Conservation (phyloP, 2,888 invertebrate species). For the Agrotis clavis region DNA sequence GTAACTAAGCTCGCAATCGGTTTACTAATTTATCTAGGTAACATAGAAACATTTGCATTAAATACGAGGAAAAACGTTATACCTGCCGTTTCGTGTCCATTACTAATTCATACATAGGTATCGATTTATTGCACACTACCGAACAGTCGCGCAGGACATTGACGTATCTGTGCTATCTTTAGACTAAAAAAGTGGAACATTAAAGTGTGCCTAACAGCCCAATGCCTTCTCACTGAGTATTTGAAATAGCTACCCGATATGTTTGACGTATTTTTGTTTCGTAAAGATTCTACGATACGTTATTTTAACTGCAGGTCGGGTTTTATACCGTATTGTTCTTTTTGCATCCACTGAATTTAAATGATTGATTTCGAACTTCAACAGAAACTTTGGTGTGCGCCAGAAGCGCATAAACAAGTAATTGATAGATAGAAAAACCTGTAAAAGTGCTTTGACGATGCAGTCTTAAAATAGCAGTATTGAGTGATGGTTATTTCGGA, state of each 20-base stretch:
- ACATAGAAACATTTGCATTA: slow-evolving; percentile 22
- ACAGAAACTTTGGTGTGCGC: too few relatives aligned
- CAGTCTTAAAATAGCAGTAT: background rate
- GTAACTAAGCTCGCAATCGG: background rate
- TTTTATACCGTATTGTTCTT: background rate
- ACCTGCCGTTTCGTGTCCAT: slow-evolving; percentile 31
- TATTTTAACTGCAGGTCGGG: slow-evolving; percentile 9
- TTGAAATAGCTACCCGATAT: slow-evolving; percentile 14
- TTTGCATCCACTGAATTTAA: background rate
- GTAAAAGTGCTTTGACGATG: background rate
- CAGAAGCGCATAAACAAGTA: too few relatives aligned
- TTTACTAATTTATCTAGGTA: slow-evolving; percentile 28
- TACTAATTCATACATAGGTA: slow-evolving; percentile 51
- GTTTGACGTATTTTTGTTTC: slow-evolving; percentile 22
- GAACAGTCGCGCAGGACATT: slow-evolving; percentile 39
- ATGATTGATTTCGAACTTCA: slow-evolving; percentile 5
- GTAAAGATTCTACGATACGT: slow-evolving; percentile 7
- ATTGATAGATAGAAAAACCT: too few relatives aligned
- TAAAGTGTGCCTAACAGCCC: slow-evolving; percentile 17
- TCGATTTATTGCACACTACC: slow-evolving; percentile 49
- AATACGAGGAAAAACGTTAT: slow-evolving; percentile 26
- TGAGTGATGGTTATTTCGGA: background rate
- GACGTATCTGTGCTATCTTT: slow-evolving; percentile 40
- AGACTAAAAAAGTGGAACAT: slow-evolving; percentile 18
- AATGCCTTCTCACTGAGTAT: slow-evolving; percentile 13